These are phyloP conservation scores for Charina bottae DNA, from an alignment of 2,113 vertebrate genomes.

Conservation along the genomic window DNA sequence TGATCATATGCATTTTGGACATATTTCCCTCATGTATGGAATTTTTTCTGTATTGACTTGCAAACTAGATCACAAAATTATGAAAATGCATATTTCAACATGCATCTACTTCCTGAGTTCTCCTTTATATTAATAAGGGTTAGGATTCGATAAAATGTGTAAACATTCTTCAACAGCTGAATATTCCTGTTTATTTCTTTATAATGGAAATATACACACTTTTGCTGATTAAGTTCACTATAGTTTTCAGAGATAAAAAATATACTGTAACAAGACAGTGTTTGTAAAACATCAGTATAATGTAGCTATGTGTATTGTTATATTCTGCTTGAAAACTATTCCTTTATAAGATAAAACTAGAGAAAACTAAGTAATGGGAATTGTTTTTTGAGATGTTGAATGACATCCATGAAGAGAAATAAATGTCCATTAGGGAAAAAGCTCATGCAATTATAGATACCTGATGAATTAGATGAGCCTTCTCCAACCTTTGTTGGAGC, in stretches of 20 bases:
- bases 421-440: too few relatives aligned
- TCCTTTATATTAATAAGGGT: not conserved
- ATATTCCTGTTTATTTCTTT: not conserved
- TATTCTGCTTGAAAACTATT: too few relatives aligned
- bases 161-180: not conserved
- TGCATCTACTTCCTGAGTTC: not conserved
- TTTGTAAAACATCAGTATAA: too few relatives aligned
- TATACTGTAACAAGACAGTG: too few relatives aligned
- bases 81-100: not conserved
- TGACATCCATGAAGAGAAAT: too few relatives aligned
- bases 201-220: not conserved
- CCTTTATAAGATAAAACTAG: too few relatives aligned
- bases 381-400: too few relatives aligned
- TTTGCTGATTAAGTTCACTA: not conserved
- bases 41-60: not conserved
- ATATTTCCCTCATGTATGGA: not conserved
- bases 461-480: too few relatives aligned
- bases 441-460: too few relatives aligned
- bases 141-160: not conserved
- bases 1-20: not conserved
- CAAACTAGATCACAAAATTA: not conserved
- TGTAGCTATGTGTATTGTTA: too few relatives aligned
- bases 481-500: too few relatives aligned
- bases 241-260: not conserved
- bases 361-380: too few relatives aligned